Percentiles rank a stretch among this genome's conserved stretches.
Evolutionary conservation across 2,888 invertebrate genomes (phyloP).

Genomic region (Omphaloscelis lunosa): DNA sequence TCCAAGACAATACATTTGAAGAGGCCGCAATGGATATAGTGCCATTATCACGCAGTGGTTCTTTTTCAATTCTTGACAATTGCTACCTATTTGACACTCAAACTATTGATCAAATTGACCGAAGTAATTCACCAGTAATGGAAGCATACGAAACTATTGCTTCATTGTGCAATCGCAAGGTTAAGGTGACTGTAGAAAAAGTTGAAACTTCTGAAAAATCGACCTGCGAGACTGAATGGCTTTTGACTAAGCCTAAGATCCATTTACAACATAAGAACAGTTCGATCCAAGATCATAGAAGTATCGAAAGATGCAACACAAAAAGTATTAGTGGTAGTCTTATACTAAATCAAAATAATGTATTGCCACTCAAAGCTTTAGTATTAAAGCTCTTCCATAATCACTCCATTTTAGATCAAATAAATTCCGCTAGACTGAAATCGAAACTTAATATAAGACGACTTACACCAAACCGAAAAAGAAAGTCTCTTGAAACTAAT

Average conservation of each 20-base stretch:
- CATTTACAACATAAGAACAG: conserved; percentile 28
- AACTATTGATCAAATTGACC: conserved; percentile 8
- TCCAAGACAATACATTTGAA: conserved; percentile 24
- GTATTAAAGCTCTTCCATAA: conserved; percentile 60
- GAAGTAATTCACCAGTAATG: conserved; percentile 78
- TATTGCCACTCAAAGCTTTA: conserved; percentile 50
- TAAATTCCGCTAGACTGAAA: conserved; percentile 22
- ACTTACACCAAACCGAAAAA: conserved; percentile 31
- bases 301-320: neutral
- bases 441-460: conserved; percentile 26
- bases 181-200: conserved; percentile 12
- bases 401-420: conserved; percentile 21
- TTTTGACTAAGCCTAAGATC: conserved; percentile 43
- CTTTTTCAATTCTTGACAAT: conserved; percentile 62
- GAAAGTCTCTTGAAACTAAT: conserved; percentile 44
- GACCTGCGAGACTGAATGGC: conserved; percentile 54
- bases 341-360: conserved; percentile 19
- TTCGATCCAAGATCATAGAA: conserved; percentile 5
- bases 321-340: conserved; percentile 6
- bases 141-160: conserved; percentile 74
- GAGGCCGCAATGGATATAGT: conserved; percentile 13
- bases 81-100: conserved; percentile 39
- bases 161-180: conserved; percentile 2
- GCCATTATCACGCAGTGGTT: conserved; percentile 57
- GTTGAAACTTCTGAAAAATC: neutral